Conservation (phyloP, 2,113 vertebrate species). For the Lepisosteus oculatus region DNA sequence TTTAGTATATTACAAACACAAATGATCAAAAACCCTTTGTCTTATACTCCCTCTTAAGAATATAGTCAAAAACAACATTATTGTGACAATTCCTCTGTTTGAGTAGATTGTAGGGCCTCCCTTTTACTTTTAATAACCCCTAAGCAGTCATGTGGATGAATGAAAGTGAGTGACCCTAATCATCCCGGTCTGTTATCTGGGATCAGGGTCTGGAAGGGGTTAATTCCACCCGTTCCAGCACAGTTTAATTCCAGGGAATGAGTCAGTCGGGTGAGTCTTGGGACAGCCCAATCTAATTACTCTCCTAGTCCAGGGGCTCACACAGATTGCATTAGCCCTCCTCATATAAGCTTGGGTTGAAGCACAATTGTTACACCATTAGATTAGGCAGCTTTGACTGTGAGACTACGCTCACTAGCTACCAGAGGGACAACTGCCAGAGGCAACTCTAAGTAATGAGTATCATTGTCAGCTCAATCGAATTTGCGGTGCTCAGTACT, state of each 20-base stretch:
- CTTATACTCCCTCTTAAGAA: too few species aligned
- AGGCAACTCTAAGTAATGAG: slow-evolving; percentile 27
- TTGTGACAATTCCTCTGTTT: too few species aligned
- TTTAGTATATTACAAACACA: too few species aligned
- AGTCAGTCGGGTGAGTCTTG: slow-evolving; percentile 34
- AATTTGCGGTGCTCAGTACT: slow-evolving; percentile 11
- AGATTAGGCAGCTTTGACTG: slow-evolving; percentile 34
- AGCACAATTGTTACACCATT: slow-evolving; percentile 28
- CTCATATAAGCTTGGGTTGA: slow-evolving; percentile 25
- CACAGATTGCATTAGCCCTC: slow-evolving; percentile 41
- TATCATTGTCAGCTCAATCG: slow-evolving; percentile 22
- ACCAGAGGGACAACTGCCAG: slow-evolving; percentile 21
- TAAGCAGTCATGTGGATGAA: too few species aligned
- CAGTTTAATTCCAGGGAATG: slow-evolving; percentile 34
- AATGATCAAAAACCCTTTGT: too few species aligned
- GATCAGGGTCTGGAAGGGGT: slow-evolving; percentile 7
- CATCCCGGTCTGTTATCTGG: background rate
- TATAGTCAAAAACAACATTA: too few species aligned
- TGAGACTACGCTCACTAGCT: slow-evolving; percentile 21
- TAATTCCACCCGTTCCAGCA: slow-evolving; percentile 29
- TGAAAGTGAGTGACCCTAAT: too few species aligned
- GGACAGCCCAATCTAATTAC: slow-evolving; percentile 41
- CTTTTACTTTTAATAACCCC: too few species aligned
- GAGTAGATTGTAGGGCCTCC: too few species aligned
- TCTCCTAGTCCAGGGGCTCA: slow-evolving; percentile 35